These are phyloP conservation scores for Apogon hyalosoma DNA, from an alignment of 2,797 vertebrate genomes.

Conservation along the genomic window DNA sequence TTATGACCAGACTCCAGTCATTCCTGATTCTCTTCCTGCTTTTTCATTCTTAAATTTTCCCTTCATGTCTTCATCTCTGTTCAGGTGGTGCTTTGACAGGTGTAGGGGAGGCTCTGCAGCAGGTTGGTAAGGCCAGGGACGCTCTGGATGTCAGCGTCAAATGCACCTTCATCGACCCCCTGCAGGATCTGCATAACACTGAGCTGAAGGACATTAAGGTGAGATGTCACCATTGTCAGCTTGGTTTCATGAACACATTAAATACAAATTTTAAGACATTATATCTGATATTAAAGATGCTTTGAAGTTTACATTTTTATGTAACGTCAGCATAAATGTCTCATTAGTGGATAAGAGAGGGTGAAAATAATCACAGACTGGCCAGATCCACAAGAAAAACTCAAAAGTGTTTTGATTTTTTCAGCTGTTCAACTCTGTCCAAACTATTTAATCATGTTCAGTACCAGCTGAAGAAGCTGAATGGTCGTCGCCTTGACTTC, in stretches of 20 bases:
- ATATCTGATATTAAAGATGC: too few relatives aligned
- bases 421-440: neutral
- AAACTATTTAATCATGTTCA: constrained; percentile 44
- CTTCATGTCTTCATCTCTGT: neutral
- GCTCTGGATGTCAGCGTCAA: constrained; percentile 90
- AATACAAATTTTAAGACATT: too few relatives aligned
- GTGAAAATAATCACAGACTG: too few relatives aligned
- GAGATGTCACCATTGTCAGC: constrained; percentile 3
- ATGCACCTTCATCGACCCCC: constrained; percentile 91
- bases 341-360: too few relatives aligned
- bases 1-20: neutral
- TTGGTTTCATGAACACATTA: neutral
- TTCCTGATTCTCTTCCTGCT: neutral
- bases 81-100: constrained; percentile 87
- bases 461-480: constrained; percentile 93
- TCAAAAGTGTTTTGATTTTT: too few relatives aligned
- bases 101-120: constrained; percentile 90
- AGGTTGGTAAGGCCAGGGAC: constrained; percentile 91
- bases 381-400: too few relatives aligned
- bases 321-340: too few relatives aligned
- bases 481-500: constrained; percentile 92
- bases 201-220: constrained; percentile 95
- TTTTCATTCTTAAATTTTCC: neutral
- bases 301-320: too few relatives aligned
- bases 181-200: constrained; percentile 91